phyloP scores from a whole-genome alignment of 2,113 vertebrate genomes.

The Agapornis roseicollis region DNA sequence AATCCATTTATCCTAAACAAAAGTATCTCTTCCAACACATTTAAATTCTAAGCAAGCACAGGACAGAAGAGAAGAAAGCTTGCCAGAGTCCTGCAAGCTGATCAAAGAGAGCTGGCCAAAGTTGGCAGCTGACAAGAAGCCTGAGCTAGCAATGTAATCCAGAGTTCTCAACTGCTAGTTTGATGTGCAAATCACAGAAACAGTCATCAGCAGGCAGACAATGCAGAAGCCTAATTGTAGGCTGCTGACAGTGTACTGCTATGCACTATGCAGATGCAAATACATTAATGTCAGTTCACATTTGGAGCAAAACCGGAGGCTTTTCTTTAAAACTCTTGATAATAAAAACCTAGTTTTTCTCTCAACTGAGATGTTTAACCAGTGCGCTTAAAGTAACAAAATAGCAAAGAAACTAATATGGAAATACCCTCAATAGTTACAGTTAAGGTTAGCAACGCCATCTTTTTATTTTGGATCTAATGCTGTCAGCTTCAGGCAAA shows the following conservation, averaged over 20 bases:
- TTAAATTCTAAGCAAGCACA: neutral
- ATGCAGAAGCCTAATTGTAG: neutral
- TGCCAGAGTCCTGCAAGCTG: neutral
- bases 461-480: neutral
- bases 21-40: neutral
- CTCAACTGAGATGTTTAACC: neutral
- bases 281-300: neutral
- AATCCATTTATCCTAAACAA: neutral
- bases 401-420: neutral
- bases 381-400: neutral
- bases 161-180: neutral
- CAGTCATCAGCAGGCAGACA: neutral
- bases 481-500: neutral
- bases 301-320: neutral
- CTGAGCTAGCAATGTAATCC: neutral
- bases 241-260: neutral
- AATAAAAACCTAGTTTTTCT: neutral
- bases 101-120: neutral
- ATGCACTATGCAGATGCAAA: neutral
- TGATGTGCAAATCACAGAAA: rapidly evolving
- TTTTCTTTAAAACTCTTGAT: neutral
- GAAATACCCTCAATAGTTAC: neutral
- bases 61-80: neutral
- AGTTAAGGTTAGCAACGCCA: neutral
- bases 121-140: constrained; percentile 1